phyloP scores from a whole-genome alignment of 2,113 vertebrate species.

The Hyperopisus bebe region DNA sequence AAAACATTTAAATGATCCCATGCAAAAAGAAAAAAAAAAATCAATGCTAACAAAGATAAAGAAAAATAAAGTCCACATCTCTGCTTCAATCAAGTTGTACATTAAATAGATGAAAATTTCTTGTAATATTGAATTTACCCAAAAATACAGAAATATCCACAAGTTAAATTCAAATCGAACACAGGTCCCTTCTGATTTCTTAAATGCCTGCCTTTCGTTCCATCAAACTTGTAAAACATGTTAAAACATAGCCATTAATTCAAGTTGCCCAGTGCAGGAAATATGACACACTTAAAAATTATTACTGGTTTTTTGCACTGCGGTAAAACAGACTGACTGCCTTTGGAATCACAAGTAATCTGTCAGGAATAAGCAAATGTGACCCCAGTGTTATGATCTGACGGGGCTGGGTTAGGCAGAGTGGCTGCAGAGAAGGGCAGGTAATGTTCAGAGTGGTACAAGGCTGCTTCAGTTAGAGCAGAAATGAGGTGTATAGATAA shows the following conservation, averaged over 20 bases:
- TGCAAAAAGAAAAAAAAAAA: not conserved
- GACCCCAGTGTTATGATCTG: not conserved
- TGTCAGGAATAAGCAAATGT: not conserved
- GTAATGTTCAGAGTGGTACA: not conserved
- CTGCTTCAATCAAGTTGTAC: not conserved
- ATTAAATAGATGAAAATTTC: not conserved
- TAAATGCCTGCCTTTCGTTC: not conserved
- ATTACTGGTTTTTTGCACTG: not conserved
- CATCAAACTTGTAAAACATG: not conserved
- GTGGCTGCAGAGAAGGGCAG: not conserved
- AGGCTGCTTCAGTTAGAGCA: not conserved
- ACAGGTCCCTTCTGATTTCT: not conserved
- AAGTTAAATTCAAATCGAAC: not conserved
- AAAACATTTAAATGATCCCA: not conserved
- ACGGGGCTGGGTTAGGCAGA: not conserved
- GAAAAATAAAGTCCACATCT: not conserved
- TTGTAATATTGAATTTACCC: not conserved
- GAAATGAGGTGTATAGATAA: not conserved
- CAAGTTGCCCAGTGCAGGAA: not conserved
- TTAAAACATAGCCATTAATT: not conserved
- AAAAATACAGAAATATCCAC: not conserved
- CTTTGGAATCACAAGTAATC: not conserved
- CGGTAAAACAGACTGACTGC: not conserved
- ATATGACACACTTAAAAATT: not conserved
- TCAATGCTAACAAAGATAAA: not conserved